Base-by-base conservation (phyloP, 1,140 invertebrate genomes). In the Liolophura sinensis region DNA sequence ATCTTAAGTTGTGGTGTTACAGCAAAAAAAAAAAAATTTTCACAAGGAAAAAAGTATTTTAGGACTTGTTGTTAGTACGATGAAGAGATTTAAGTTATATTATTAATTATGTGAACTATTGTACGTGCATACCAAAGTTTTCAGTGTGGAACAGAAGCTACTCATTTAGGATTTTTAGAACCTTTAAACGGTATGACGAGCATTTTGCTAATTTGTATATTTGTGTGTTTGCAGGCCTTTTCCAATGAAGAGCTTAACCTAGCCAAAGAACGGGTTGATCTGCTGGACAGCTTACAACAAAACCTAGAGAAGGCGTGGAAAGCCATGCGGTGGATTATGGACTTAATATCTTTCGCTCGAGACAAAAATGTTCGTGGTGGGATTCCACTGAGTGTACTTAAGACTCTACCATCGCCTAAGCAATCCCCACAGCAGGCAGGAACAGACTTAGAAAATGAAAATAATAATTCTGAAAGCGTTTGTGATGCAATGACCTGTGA, bases 311-410 rank as follows among this genome's bases (percentile, higher is more conserved):
- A 78, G 48, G 90, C 93, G 1, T 98, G 96, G 96, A 95, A 96
- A 78, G 90, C 91, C 25, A 91, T 93, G 4, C 89, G 97, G 16
- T 99, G 96, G 96, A 88, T 98, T 0, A 93, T 96, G 88, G 95
- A 98, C 75, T 90, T 96, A 3, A 93, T 98, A 50, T 91, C 92
- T 0, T 95, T 94, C 79, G 94, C 95, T 0, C 86, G 95, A 63
- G 95, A 97, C 78, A 91, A 92, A 67, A 79, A 76, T 51, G 69
- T 75, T n/a, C 74, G 74, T 47, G 78, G 78, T 52, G 86, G 82
- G 1, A 73, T 86, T 27, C 69, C 74, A 15, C 62, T 85, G 9
- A 68, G 62, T 60, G 62, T 75, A 67, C 69, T 81, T 14, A 67
- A 61, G 46, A 62, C 60, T 40, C 49, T 62, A 27, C 55, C 65